Conservation (phyloP, 2,113 vertebrate species). For the Triplophysa siluroides region DNA sequence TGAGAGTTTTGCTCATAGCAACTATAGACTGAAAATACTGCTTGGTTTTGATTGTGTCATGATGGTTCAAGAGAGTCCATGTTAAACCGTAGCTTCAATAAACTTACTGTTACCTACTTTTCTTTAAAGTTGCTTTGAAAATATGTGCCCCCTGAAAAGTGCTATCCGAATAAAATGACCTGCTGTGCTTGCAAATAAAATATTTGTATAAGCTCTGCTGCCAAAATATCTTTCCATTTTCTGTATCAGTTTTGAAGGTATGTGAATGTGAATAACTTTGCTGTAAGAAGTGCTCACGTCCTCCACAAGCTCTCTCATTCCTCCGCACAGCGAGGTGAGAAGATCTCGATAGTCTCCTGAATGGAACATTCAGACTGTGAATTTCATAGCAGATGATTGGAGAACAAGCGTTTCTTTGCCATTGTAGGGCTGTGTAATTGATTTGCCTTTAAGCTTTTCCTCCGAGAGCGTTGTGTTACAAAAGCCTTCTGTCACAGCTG, state of each 20-base stretch:
- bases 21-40: background rate
- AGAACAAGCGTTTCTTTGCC: constrained; percentile 21
- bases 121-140: too few species aligned
- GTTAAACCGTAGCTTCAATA: background rate
- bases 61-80: background rate
- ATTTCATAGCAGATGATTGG: constrained; percentile 8
- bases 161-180: too few species aligned
- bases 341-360: constrained; percentile 31
- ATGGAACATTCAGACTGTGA: constrained; percentile 23
- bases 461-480: constrained; percentile 23
- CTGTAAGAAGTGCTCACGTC: constrained; percentile 12
- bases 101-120: background rate
- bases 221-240: too few species aligned
- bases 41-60: background rate
- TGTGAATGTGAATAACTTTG: constrained; percentile 16
- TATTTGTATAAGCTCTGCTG: background rate
- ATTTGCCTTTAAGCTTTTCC: constrained; percentile 25
- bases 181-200: background rate
- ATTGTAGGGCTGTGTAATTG: constrained; percentile 35
- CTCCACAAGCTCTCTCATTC: constrained; percentile 18
- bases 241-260: too few species aligned
- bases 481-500: constrained; percentile 27
- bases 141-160: too few species aligned
- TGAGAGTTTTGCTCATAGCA: too few species aligned
- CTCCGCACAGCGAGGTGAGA: constrained; percentile 14